phyloP scores from a whole-genome alignment of 2,113 vertebrate species.

The Apistogramma diplotaenia region DNA sequence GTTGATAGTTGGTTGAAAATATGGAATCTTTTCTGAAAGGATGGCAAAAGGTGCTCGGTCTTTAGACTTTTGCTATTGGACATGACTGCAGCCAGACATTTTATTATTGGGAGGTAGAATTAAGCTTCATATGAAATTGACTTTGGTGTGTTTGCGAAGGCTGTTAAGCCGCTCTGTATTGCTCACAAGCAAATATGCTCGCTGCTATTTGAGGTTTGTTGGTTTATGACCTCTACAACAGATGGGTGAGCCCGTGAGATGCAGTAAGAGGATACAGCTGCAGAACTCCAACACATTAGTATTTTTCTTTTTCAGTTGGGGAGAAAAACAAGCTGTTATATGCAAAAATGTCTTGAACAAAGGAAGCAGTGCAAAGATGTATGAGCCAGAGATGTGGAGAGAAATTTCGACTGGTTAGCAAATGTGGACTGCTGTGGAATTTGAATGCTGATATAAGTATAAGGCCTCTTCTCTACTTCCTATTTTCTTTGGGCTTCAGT shows the following conservation, averaged over 20 bases:
- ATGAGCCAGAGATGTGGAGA: background rate
- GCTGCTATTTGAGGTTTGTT: conserved; percentile 2
- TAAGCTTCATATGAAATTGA: background rate
- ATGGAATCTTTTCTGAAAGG: background rate
- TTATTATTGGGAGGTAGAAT: background rate
- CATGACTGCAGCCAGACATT: background rate
- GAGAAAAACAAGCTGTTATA: background rate
- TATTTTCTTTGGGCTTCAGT: background rate
- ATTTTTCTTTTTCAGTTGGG: background rate
- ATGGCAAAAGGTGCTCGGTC: background rate
- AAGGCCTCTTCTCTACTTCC: background rate
- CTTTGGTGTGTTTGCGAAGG: conserved; percentile 11
- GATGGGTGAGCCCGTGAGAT: background rate
- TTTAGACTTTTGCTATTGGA: background rate
- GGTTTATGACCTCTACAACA: conserved; percentile 32
- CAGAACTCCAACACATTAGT: background rate
- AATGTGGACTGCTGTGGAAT: no score
- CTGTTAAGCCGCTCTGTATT: conserved; percentile 14
- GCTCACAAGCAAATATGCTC: conserved; percentile 14
- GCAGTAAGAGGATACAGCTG: background rate
- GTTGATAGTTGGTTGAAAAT: background rate
- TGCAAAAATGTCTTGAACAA: background rate
- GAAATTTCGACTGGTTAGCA: background rate
- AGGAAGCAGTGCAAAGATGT: background rate
- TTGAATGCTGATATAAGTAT: background rate